Percentiles rank a stretch among this genome's conserved stretches.
Evolutionary conservation across 2,888 invertebrate genomes (phyloP).

Genomic region (Pseudococcus viburni): DNA sequence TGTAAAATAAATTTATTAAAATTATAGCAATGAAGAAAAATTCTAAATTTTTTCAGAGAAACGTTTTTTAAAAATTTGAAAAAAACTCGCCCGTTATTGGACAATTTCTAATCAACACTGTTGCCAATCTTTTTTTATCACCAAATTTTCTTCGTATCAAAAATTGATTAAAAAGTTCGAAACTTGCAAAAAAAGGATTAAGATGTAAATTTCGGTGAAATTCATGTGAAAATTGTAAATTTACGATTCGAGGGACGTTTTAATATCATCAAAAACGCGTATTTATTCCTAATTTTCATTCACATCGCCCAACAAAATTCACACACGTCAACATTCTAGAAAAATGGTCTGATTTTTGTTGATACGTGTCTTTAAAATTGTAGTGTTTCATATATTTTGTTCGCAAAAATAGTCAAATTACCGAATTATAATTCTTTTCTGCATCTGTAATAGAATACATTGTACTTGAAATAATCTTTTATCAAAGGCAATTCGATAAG

Average conservation of each 20-base stretch:
- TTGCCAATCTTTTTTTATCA: neutral
- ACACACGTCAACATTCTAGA: slow-evolving; percentile 55
- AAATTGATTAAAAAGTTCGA: neutral
- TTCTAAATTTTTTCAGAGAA: neutral
- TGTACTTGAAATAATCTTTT: neutral
- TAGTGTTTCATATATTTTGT: slow-evolving; percentile 4
- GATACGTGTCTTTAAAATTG: slow-evolving; percentile 40
- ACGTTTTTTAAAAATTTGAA: neutral
- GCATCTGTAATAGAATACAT: neutral
- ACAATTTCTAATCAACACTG: neutral
- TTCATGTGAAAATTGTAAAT: neutral
- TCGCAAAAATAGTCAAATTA: neutral
- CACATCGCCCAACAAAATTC: neutral
- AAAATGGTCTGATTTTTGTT: slow-evolving; percentile 41
- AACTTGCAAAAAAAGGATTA: too few species aligned
- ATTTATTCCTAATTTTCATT: neutral
- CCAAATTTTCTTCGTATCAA: too few species aligned
- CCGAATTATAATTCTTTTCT: neutral
- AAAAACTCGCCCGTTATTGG: neutral
- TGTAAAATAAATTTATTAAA: neutral
- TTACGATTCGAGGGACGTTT: neutral
- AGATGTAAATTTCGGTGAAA: neutral
- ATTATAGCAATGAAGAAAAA: neutral
- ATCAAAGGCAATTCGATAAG: neutral
- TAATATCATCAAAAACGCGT: neutral